These are phyloP conservation scores for Plectropomus leopardus DNA, from an alignment of 2,113 vertebrate species.

Conservation along the genomic window DNA sequence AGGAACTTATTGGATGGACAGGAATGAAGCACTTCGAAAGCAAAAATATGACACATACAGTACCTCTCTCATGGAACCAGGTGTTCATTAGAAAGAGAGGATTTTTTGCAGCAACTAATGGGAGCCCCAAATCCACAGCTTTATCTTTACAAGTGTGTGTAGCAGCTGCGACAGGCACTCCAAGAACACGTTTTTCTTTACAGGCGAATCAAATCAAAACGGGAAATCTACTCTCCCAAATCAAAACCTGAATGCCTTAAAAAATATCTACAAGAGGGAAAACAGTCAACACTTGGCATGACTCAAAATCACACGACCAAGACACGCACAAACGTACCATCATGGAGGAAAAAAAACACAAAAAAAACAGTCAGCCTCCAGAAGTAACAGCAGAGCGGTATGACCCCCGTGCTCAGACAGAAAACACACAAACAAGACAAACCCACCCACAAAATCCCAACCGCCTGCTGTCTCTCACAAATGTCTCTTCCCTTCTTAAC, in stretches of 20 bases:
- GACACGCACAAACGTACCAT: slow-evolving; percentile 12
- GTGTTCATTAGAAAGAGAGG: slow-evolving; percentile 45
- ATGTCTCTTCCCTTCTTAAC: neutral
- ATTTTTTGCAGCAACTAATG: slow-evolving; percentile 73
- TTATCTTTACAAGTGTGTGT: slow-evolving; percentile 63
- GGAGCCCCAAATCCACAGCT: slow-evolving; percentile 66
- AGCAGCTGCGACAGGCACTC: slow-evolving; percentile 76
- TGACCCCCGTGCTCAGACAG: slow-evolving; percentile 51
- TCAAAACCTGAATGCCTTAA: slow-evolving; percentile 46
- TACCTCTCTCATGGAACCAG: slow-evolving; percentile 51
- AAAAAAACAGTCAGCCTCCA: slow-evolving; percentile 43
- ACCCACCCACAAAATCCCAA: slow-evolving; percentile 9
- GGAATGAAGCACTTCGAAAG: slow-evolving; percentile 68
- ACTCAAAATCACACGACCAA: slow-evolving; percentile 62
- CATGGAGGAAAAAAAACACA: slow-evolving; percentile 7
- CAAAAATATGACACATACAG: slow-evolving; percentile 58
- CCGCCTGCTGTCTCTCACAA: slow-evolving; percentile 23
- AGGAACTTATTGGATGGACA: slow-evolving; percentile 53
- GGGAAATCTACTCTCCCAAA: slow-evolving; percentile 52
- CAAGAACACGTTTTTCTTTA: slow-evolving; percentile 57
- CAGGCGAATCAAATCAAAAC: slow-evolving; percentile 54
- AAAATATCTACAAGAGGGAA: slow-evolving; percentile 76
- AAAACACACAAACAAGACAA: slow-evolving; percentile 45
- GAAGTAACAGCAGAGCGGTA: slow-evolving; percentile 51
- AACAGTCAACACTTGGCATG: slow-evolving; percentile 60